Evolutionary conservation across 2,113 vertebrate species (phyloP).

Genomic region (Corythornis madagascariensis): DNA sequence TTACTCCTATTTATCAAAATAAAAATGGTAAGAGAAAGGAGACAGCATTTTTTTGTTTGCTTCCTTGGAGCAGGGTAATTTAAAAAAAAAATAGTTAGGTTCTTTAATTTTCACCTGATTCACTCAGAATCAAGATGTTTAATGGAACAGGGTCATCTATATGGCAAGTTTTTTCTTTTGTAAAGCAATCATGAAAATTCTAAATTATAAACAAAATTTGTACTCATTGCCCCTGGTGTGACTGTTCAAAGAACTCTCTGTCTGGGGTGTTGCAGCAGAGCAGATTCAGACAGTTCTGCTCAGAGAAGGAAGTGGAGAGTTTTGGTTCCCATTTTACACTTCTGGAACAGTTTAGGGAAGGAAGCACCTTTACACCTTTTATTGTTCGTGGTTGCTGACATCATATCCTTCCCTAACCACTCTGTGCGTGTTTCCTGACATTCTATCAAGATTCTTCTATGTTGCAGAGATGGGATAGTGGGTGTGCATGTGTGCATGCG

Average conservation of each 20-base stretch:
- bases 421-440: conserved; percentile 90
- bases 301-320: conserved; percentile 83
- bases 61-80: neutral
- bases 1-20: neutral
- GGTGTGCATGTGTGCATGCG: conserved; percentile 1
- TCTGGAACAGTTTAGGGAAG: conserved; percentile 94
- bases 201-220: neutral
- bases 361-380: conserved; percentile 99
- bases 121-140: neutral
- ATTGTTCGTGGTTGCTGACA: conserved; percentile 95
- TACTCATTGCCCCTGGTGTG: conserved; percentile 62
- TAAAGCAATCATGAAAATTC: neutral
- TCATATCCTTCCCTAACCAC: conserved; percentile 92
- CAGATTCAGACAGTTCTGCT: conserved; percentile 74
- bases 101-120: neutral
- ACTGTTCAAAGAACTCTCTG: conserved; percentile 66
- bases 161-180: conserved; percentile 16
- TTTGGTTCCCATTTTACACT: conserved; percentile 89
- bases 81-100: neutral
- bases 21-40: neutral
- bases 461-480: conserved; percentile 63
- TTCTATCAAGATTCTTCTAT: conserved; percentile 83
- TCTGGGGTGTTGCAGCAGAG: conserved; percentile 67
- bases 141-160: neutral
- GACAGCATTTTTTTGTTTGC: neutral